Conservation (phyloP, 2,888 invertebrate species). For the Synanthedon vespiformis region DNA sequence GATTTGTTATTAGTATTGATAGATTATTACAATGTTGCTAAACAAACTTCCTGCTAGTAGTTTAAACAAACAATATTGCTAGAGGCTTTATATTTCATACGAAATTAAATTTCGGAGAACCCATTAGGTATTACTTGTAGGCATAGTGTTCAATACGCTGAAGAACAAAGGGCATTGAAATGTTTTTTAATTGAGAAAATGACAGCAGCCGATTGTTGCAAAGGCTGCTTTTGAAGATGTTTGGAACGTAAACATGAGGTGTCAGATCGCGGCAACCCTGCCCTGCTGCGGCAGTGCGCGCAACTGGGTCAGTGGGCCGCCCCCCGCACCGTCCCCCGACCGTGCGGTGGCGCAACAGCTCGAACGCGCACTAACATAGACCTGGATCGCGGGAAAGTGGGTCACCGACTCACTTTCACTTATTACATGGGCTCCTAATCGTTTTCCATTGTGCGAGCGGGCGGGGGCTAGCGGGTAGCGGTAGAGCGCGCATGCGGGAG, state of each 20-base stretch:
- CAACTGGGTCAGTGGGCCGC: constrained; percentile 90
- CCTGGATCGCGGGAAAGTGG: constrained; percentile 93
- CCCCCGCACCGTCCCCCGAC: constrained; percentile 66
- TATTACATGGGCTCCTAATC: constrained; percentile 84
- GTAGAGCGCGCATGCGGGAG: constrained; percentile 67
- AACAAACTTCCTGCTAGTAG: no score
- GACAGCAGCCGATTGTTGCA: background rate
- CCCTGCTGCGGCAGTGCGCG: constrained; percentile 73
- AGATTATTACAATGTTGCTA: no score
- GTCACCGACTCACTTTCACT: constrained; percentile 91
- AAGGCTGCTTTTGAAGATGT: constrained; percentile 3
- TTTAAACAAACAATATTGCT: no score
- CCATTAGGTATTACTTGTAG: no score
- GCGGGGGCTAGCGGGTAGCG: constrained; percentile 61
- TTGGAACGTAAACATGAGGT: constrained; percentile 61
- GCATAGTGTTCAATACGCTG: no score
- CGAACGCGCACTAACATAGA: constrained; percentile 84
- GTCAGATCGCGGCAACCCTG: constrained; percentile 64
- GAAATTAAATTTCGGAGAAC: no score
- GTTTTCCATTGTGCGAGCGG: constrained; percentile 77
- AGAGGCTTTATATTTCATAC: no score
- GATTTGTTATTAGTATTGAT: no score
- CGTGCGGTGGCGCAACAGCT: constrained; percentile 66
- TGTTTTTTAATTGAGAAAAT: background rate
- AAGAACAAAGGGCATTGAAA: background rate